Evolutionary conservation across 1,140 invertebrate genomes (phyloP), one percentile per base, ranked within the genome.

Genomic region (Cherax quadricarinatus): DNA sequence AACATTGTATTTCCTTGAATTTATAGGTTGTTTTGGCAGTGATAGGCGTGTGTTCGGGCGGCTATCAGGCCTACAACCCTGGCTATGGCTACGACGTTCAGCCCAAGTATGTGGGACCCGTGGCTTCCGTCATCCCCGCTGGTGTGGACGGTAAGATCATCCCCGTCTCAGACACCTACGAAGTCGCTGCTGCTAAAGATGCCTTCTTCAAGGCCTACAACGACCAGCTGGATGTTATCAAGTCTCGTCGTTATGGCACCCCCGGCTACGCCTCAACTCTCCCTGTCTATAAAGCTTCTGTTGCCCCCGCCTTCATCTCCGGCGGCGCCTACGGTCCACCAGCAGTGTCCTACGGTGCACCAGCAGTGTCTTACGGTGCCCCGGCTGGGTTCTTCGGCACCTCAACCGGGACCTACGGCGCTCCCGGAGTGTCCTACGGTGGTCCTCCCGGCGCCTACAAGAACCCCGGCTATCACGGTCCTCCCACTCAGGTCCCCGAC

Each of bases 151-250:
- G 88, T 24, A 81, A 60, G 60, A 48, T 66, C 80, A 75, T 84
- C 66, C 79, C 88, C 16, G 81, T 49, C 9, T 24, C 88, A n/a
- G 62, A 73, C 51, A 73, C 49, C 49, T 73, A 80, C 49, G 79
- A 93, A 30, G 92, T 90, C n/a, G 83, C 88, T 48, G 92, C 92
- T 16, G 92, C 88, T 53, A 51, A 81, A 4, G 51, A 89, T 53
- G 84, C 83, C 21, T 93, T 93, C 88, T 60, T 60, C 62, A n/a
- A 49, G 9, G 89, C 60, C 73, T 93, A 73, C 83, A 73, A 93
- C 30, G 62, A 49, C 30, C 86, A 88, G n/a, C 41, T 93, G n/a
- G 48, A 18, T 48, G 51, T 62, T 60, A 73, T 57, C 3, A 3
- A 18, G 3, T 12, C 66, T 66, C 30, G 30, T 60, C 48, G 85